A percentile compares a stretch with the other conserved stretches of the same genome.
Evolutionary conservation across 2,113 vertebrate species (phyloP).

Genomic region (Ptychochromis oligacanthus): DNA sequence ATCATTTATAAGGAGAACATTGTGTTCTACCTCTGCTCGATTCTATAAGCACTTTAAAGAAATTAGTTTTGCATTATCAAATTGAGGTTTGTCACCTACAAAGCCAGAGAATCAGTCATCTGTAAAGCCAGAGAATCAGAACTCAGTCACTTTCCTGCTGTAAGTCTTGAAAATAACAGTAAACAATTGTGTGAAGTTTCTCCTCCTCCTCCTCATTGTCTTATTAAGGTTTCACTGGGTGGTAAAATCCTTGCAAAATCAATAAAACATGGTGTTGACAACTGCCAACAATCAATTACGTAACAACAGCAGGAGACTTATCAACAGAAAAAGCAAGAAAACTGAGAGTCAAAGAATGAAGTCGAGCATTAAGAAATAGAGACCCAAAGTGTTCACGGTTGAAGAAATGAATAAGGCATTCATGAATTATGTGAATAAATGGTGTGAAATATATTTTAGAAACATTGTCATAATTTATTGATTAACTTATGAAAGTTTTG

Average conservation of each 20-base stretch:
- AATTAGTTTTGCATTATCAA: neutral
- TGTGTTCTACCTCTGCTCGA: neutral
- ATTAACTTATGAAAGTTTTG: neutral
- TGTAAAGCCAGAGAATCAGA: neutral
- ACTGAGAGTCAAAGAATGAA: neutral
- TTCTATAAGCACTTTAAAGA: neutral
- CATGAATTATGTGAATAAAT: neutral
- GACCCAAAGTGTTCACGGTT: neutral
- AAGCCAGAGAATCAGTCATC: neutral
- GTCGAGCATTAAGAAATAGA: neutral
- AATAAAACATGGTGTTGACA: slow-evolving; percentile 5
- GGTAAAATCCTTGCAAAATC: slow-evolving; percentile 18
- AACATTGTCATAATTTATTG: neutral
- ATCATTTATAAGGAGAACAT: neutral
- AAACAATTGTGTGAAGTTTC: neutral
- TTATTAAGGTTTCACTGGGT: slow-evolving; percentile 1
- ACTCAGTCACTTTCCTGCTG: neutral
- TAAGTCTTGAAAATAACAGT: neutral
- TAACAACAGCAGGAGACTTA: neutral
- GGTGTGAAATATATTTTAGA: neutral
- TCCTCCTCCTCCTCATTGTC: neutral
- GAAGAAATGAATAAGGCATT: neutral
- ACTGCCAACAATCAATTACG: neutral
- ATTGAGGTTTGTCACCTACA: neutral
- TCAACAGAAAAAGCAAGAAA: neutral